Conservation (phyloP, 2,113 vertebrate genomes). For the Eurypyga helias region DNA sequence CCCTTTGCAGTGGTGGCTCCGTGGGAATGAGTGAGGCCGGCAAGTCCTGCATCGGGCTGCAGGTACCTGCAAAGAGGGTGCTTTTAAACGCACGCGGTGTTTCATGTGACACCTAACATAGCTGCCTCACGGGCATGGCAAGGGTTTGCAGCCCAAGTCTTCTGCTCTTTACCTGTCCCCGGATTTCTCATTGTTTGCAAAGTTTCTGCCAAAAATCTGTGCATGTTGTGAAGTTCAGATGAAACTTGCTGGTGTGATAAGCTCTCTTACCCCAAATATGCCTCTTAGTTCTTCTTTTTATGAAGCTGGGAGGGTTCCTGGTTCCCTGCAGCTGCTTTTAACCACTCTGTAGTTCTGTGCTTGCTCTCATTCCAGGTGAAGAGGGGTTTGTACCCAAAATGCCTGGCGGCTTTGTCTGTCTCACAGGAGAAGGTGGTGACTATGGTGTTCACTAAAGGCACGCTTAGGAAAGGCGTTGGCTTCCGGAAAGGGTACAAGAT, state of each 20-base stretch:
- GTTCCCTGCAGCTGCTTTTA: not conserved
- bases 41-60: not conserved
- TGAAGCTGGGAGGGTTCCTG: not conserved
- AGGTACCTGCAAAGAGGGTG: not conserved
- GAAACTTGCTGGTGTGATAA: not conserved
- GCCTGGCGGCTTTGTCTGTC: slow-evolving; percentile 59
- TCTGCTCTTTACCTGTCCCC: not conserved
- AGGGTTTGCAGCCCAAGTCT: not conserved
- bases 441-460: not conserved
- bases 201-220: not conserved
- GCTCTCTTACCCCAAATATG: not conserved
- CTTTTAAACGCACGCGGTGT: not conserved
- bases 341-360: slow-evolving; percentile 19
- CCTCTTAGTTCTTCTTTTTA: not conserved
- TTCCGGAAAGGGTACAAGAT: slow-evolving; percentile 38
- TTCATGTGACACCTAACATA: not conserved
- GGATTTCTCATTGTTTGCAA: not conserved
- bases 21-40: not conserved
- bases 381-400: slow-evolving; percentile 48
- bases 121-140: not conserved
- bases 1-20: rapidly evolving
- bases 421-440: slow-evolving; percentile 9
- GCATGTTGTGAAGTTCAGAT: not conserved
- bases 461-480: not conserved
- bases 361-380: slow-evolving; percentile 51